A percentile compares a stretch with the other conserved stretches of the same genome.
Conservation (phyloP, 2,113 vertebrate genomes). For the Sterna hirundo region DNA sequence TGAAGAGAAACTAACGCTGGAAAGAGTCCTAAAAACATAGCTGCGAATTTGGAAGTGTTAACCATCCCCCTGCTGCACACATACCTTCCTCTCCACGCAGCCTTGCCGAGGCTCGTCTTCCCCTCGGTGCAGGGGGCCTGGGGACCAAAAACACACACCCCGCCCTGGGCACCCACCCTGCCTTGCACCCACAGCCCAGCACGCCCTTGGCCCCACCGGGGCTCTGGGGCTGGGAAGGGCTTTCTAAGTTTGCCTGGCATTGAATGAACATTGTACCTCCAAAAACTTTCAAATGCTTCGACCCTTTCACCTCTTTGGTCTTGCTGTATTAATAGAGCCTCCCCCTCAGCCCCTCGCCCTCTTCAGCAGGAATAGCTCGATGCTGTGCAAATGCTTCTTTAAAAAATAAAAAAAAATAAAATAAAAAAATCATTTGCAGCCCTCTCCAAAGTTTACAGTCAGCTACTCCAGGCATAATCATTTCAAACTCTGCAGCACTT, state of each 20-base stretch:
- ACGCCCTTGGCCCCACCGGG: accelerated
- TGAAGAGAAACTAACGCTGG: conserved; percentile 57
- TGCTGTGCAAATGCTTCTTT: not conserved
- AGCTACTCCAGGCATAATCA: conserved; percentile 55
- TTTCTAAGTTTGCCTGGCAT: not conserved
- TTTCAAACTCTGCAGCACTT: conserved; percentile 69
- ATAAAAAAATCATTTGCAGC: conserved; percentile 1
- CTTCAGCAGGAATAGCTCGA: not conserved
- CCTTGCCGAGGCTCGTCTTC: not conserved
- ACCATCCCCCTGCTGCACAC: conserved; percentile 17
- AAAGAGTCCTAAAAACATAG: conserved; percentile 53
- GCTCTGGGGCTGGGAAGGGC: not conserved
- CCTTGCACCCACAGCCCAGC: not conserved
- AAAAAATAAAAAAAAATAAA: not conserved
- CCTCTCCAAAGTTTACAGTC: conserved; percentile 57
- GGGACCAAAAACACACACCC: not conserved
- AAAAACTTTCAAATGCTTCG: not conserved
- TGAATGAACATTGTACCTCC: not conserved
- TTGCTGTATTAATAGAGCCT: not conserved
- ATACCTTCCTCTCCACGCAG: not conserved
- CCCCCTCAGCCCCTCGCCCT: not conserved
- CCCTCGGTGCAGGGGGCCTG: accelerated
- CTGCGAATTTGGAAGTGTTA: not conserved
- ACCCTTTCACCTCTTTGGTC: not conserved
- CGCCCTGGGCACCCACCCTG: not conserved